phyloP scores from a whole-genome alignment of 1,140 invertebrate genomes.

The Diploscapter pachys region DNA sequence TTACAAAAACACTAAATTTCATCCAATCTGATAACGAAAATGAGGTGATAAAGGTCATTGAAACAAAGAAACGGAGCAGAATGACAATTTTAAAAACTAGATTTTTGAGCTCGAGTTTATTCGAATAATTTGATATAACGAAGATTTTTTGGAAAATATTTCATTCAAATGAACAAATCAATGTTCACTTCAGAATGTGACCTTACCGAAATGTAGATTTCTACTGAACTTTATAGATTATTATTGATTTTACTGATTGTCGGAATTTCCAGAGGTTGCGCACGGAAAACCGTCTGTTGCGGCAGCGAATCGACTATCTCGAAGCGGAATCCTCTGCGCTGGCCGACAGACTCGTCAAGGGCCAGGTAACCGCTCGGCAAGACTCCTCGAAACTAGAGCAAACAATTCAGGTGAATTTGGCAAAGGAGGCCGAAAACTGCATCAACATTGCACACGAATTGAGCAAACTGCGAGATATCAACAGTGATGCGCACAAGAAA shows the following conservation, averaged over 20 bases:
- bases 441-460: slow-evolving; percentile 57
- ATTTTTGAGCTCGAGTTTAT: too few relatives aligned
- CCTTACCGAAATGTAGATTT: too few relatives aligned
- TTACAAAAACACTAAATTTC: too few relatives aligned
- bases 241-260: not conserved
- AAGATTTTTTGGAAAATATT: too few relatives aligned
- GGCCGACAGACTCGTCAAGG: slow-evolving; percentile 87
- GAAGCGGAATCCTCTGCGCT: slow-evolving; percentile 69
- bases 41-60: too few relatives aligned
- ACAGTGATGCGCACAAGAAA: slow-evolving; percentile 56
- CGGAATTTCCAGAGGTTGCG: slow-evolving; percentile 72
- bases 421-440: slow-evolving; percentile 71
- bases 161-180: too few relatives aligned
- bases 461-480: slow-evolving; percentile 54
- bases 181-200: too few relatives aligned
- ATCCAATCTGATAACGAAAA: too few relatives aligned
- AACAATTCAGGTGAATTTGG: slow-evolving; percentile 68
- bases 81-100: too few relatives aligned
- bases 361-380: slow-evolving; percentile 71
- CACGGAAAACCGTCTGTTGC: slow-evolving; percentile 87
- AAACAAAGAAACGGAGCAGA: too few relatives aligned
- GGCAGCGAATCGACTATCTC: slow-evolving; percentile 86
- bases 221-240: too few relatives aligned
- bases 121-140: too few relatives aligned
- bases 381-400: not conserved